These are phyloP conservation scores for Meiosimyza platycephala DNA, from an alignment of 2,888 invertebrate species.

Conservation along the genomic window DNA sequence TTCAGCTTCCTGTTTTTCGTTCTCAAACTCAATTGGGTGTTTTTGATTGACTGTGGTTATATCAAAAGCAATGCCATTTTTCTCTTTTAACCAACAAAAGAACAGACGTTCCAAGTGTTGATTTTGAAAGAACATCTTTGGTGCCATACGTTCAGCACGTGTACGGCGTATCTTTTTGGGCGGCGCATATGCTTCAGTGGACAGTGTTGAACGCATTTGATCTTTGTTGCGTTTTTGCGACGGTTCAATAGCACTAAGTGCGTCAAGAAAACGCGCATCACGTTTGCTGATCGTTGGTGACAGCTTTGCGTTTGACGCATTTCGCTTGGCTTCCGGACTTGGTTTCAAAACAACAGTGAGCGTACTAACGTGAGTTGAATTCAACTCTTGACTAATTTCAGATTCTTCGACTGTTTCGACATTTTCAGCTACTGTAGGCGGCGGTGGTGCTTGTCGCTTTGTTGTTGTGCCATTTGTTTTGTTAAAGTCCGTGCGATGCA, in stretches of 20 bases:
- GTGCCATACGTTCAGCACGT: constrained; percentile 52
- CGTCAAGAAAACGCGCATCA: constrained; percentile 37
- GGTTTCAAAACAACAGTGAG: constrained; percentile 57
- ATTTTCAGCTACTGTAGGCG: constrained; percentile 32
- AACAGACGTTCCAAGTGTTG: constrained; percentile 58
- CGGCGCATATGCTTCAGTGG: constrained; percentile 60
- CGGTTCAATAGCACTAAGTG: constrained; percentile 32
- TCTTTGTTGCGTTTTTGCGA: constrained; percentile 52
- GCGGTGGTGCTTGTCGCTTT: constrained; percentile 25
- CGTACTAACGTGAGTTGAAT: constrained; percentile 53
- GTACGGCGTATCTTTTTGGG: constrained; percentile 62
- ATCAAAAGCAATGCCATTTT: constrained; percentile 58
- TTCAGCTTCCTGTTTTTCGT: constrained; percentile 3
- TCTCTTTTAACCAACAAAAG: constrained; percentile 59
- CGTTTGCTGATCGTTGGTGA: constrained; percentile 20
- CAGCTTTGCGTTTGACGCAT: background rate
- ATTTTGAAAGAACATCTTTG: constrained; percentile 55
- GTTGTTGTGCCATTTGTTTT: background rate
- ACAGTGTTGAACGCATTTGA: constrained; percentile 48
- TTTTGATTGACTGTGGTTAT: constrained; percentile 46
- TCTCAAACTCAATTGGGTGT: constrained; percentile 42
- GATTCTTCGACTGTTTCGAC: constrained; percentile 19
- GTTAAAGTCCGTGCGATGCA: constrained; percentile 16
- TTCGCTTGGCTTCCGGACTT: constrained; percentile 45
- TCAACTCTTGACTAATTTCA: constrained; percentile 3